phyloP scores from a whole-genome alignment of 2,888 invertebrate species.

The Sarcophaga subvicina region DNA sequence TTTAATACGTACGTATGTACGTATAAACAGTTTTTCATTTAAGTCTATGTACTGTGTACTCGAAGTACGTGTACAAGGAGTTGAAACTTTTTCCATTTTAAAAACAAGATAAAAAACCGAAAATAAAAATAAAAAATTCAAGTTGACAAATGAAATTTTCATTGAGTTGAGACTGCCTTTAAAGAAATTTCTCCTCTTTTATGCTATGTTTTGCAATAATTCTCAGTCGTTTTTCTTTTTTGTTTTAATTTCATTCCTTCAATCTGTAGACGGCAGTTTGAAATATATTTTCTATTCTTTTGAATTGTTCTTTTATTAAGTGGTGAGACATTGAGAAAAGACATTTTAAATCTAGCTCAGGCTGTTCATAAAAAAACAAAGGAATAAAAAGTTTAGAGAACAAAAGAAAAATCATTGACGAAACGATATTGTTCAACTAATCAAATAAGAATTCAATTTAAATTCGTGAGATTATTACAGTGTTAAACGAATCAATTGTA shows the following conservation, averaged over 20 bases:
- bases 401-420: not conserved
- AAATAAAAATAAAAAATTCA: not conserved
- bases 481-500: not conserved
- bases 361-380: not conserved
- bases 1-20: too few relatives aligned
- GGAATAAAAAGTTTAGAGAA: not conserved
- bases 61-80: not conserved
- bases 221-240: not conserved
- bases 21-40: too few relatives aligned
- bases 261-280: not conserved
- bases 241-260: not conserved
- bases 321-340: constrained; percentile 1
- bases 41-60: not conserved
- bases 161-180: not conserved
- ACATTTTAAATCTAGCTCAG: not conserved
- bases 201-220: not conserved
- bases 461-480: not conserved
- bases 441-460: not conserved
- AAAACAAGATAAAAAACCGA: not conserved
- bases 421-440: constrained; percentile 21
- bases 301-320: not conserved
- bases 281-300: constrained; percentile 6
- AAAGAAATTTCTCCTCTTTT: constrained; percentile 13
- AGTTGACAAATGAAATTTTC: constrained; percentile 4
- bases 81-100: constrained; percentile 4